Evolutionary conservation across 2,888 invertebrate genomes (phyloP), one percentile per base, ranked within the genome.

Genomic region (Plutella xylostella): DNA sequence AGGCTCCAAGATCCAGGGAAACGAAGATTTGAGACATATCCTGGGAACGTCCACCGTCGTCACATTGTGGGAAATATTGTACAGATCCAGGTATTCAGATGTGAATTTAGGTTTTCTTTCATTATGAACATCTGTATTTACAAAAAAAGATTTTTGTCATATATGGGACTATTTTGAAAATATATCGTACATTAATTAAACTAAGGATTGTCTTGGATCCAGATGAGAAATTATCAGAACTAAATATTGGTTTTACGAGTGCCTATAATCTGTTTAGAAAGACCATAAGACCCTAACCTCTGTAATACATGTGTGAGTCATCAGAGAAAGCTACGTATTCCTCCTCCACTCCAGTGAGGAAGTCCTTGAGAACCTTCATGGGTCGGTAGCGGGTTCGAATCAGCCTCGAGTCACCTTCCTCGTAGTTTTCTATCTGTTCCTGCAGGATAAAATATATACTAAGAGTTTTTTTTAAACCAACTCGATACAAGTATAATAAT

Each of bases 1-100:
- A 1, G 85, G 80, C 50, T 76, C 74, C 48, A 85, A 57, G 50
- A 86, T 83, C 82, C 84, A 86, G 6, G 85, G 85, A 49, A 85
- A 85, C 17, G 56, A 72, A 4, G 76, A 61, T 31, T 67, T 70
- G 21, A 84, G 56, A 51, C 75, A 79, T 39, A 85, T 74, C 30
- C 63, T 65, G 4, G 82, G 82, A 30, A 61, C 56, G 31, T 79
- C 71, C 40, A 80, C 63, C 38, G 75, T 79, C 7, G 80, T 80
- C 20, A 82, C 77, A 46, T 83, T 80, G 33, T 55, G 58, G 9
- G 77, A 64, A 52, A 80, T 57, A 51, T 65, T 59, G 57, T 83
- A 83, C 45, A 82, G 54, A 47, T 75, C 71, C 51, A 82, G 57
- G 58, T 69, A 78, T 46, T 77, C 69, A 0, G 63, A 49, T 7